These are phyloP conservation scores for Ranitomeya variabilis DNA, from an alignment of 2,113 vertebrate genomes.

Conservation along the genomic window DNA sequence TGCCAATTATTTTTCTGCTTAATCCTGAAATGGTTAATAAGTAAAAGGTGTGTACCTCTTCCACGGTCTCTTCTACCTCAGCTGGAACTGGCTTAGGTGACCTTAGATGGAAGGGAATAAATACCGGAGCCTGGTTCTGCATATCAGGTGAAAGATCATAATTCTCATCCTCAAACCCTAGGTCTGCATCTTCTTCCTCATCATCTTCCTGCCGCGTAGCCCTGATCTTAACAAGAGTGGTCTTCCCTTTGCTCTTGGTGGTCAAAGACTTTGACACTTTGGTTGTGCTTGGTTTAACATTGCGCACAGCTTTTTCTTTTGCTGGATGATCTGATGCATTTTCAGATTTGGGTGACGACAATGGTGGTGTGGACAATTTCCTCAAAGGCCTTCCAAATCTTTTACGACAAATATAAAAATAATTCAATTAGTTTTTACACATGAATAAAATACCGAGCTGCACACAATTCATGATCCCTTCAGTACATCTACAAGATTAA, in stretches of 20 bases:
- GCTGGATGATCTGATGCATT: conserved; percentile 56
- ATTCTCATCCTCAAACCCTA: conserved; percentile 69
- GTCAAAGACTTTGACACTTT: conserved; percentile 64
- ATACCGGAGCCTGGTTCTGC: conserved; percentile 80
- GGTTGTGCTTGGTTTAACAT: conserved; percentile 66
- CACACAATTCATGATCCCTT: too few relatives aligned
- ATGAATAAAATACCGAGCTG: not conserved
- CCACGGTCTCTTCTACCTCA: conserved; percentile 87
- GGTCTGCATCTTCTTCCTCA: conserved; percentile 73
- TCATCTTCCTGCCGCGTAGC: conserved; percentile 79
- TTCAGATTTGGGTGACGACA: conserved; percentile 48
- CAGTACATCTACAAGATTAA: too few relatives aligned
- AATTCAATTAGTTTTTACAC: not conserved
- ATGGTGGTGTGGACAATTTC: conserved; percentile 63
- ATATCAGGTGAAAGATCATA: conserved; percentile 71
- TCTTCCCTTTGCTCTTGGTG: conserved; percentile 65
- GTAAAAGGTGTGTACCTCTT: conserved; percentile 76
- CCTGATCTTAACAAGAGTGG: conserved; percentile 80
- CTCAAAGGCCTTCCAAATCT: conserved; percentile 63
- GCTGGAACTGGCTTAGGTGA: conserved; percentile 74
- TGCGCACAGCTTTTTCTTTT: conserved; percentile 62
- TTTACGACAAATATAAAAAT: conserved; percentile 2
- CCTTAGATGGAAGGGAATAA: conserved; percentile 84
- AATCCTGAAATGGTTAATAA: too few relatives aligned
- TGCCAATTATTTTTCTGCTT: too few relatives aligned